These are phyloP conservation scores for Aurelia sp. DNA, from an alignment of 30 jellyfish, hydroid and myxozoan genomes.

Conservation along the genomic window DNA sequence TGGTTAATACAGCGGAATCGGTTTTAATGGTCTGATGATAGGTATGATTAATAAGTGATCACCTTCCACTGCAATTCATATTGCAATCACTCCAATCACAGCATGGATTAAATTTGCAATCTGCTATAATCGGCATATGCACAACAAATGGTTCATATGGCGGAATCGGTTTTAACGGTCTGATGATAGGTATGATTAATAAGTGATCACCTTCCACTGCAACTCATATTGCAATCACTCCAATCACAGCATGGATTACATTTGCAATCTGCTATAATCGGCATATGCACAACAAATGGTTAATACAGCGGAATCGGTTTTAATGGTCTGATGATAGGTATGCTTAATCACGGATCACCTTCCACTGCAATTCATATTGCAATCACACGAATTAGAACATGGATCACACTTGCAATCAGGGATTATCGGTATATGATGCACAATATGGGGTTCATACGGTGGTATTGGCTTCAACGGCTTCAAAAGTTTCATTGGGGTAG, in stretches of 20 bases:
- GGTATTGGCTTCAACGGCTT: conserved; percentile 59
- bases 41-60: no score
- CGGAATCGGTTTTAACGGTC: conserved; percentile 20
- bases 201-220: conserved; percentile 11
- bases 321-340: conserved; percentile 11
- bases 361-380: conserved; percentile 36
- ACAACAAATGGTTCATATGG: no score
- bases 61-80: no score
- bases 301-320: conserved; percentile 52
- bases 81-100: no score
- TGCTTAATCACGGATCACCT: neutral
- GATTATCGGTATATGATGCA: conserved; percentile 33
- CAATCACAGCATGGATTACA: conserved; percentile 20
- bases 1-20: conserved; percentile 57
- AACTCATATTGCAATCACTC: conserved; percentile 22
- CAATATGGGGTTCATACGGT: conserved; percentile 46
- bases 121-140: no score
- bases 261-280: conserved; percentile 19
- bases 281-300: conserved; percentile 26
- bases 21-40: no score
- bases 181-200: neutral
- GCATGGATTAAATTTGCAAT: no score
- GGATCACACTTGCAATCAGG: conserved; percentile 40
- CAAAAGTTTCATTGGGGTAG: conserved; percentile 47
- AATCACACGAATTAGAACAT: conserved; percentile 28